Base-by-base conservation (phyloP, 2,888 invertebrate genomes). In the Muschampia plurimacula region DNA sequence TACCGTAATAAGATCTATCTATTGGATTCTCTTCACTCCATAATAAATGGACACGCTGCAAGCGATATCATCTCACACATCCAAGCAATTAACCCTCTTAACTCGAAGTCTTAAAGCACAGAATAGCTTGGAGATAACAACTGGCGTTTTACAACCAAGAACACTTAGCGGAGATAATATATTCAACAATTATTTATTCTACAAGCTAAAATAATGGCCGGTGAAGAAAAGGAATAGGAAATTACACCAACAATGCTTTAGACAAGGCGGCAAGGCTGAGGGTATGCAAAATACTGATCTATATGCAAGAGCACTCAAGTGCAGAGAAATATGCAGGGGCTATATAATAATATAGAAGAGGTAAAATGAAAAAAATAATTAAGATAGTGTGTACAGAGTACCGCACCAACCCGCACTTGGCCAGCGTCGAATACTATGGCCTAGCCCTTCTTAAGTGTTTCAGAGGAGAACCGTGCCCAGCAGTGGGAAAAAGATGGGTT, bases 181-280 rank as follows among this genome's bases (percentile, higher is more conserved):
- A 77, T 77, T 74, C 74, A 73, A 69, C 69, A 72, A 76, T 76
- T 77, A 77, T 76, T 77, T 74, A 75, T 75, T 75, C 65, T 69
- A 72, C 72, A 73, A 76, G 73, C 75, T 74, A 75, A 75, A 75
- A 75, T 77, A 76, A 76, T 71, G 73, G 60, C 52, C 73, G 74
- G 68, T 69, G 67, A 62, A 64, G 72, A 71, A 77, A 75, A 72
- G 68, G 75, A 75, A 74, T 74, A 69, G 70, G 67, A 71, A 71
- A 71, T 71, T 72, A 72, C 55, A 72, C 66, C 72, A 49, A 72
- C 66, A 72, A 72, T 65, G 52, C 72, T 71, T 60, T 66, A 49
- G 39, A 67, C 67, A 32, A 22, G 57, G 46, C 22, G 12, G 32
- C 59, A 65, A 68, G 60, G 49, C 36, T 36, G 52, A 15, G 52